Conservation (phyloP, 2,888 invertebrate species). For the Chrysotoxum bicinctum region DNA sequence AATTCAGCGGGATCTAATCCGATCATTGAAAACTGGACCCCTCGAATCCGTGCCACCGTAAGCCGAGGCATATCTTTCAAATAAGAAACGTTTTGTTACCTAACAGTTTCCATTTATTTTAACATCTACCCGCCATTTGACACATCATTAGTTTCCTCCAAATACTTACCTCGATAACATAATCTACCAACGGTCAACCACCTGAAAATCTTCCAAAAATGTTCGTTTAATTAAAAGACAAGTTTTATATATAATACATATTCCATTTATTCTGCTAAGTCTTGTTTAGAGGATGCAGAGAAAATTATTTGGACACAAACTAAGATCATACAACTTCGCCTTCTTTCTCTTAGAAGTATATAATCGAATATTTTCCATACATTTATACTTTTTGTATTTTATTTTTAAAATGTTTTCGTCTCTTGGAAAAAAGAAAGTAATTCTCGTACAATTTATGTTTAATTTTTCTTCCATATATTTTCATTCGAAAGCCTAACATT, state of each 20-base stretch:
- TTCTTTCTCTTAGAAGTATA: conserved; percentile 51
- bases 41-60: too few species aligned
- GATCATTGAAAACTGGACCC: too few species aligned
- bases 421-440: conserved; percentile 46
- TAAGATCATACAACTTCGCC: conserved; percentile 26
- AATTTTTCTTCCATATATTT: conserved; percentile 26
- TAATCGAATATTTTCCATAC: conserved; percentile 57
- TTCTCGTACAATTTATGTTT: conserved; percentile 45
- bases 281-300: conserved; percentile 45
- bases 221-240: neutral
- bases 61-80: too few species aligned
- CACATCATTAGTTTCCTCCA: too few species aligned
- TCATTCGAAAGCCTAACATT: conserved; percentile 67
- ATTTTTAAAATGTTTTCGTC: conserved; percentile 47
- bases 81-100: too few species aligned
- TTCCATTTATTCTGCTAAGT: conserved; percentile 64
- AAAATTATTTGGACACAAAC: conserved; percentile 54
- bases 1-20: too few species aligned
- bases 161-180: too few species aligned
- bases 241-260: conserved; percentile 48
- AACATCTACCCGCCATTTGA: too few species aligned
- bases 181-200: too few species aligned
- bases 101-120: too few species aligned
- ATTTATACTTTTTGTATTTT: conserved; percentile 22
- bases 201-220: neutral